Conservation (phyloP, 2,113 vertebrate genomes). For the Paracanthobrama guichenoti region DNA sequence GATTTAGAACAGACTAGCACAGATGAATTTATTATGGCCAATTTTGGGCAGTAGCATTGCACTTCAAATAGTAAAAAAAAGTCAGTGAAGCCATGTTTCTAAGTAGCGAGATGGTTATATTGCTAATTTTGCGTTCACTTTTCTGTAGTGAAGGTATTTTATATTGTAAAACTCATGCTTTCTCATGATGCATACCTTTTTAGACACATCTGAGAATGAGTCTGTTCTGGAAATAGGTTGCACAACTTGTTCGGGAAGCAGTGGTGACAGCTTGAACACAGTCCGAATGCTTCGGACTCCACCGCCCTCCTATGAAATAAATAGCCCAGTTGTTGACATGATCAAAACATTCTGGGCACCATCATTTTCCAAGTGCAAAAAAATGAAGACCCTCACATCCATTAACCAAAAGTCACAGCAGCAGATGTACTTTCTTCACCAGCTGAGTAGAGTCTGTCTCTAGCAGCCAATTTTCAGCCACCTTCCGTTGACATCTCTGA, state of each 20-base stretch:
- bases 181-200: background rate
- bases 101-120: too few relatives aligned
- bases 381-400: constrained; percentile 36
- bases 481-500: constrained; percentile 19
- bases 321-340: constrained; percentile 28
- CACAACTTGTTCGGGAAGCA: background rate
- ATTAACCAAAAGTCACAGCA: constrained; percentile 8
- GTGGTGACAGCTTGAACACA: background rate
- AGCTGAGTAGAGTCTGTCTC: constrained; percentile 16
- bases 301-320: background rate
- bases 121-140: too few relatives aligned
- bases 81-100: background rate
- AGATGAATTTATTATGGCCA: background rate
- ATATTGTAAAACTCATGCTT: background rate
- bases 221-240: background rate
- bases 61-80: background rate
- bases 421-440: constrained; percentile 33
- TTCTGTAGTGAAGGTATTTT: too few relatives aligned
- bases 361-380: constrained; percentile 30
- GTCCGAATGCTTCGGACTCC: background rate
- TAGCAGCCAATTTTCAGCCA: constrained; percentile 26
- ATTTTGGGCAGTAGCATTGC: background rate
- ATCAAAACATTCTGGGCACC: constrained; percentile 34
- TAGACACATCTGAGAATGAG: background rate
- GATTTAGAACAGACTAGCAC: background rate